Base-by-base conservation (phyloP, 2,113 vertebrate species). In the Brachyistius frenatus region DNA sequence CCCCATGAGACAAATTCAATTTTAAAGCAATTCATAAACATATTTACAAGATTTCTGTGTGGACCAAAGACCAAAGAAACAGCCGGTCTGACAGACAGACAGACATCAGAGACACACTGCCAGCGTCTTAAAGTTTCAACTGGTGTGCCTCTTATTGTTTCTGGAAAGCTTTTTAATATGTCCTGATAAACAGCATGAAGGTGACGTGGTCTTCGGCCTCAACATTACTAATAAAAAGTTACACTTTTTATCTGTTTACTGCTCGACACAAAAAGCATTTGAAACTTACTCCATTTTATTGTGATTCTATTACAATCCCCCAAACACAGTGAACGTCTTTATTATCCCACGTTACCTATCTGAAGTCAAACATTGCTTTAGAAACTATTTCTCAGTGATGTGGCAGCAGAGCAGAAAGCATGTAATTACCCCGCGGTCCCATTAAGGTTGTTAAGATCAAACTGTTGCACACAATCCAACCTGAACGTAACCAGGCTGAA, bases 351-450 rank as follows among this genome's bases (percentile, higher is more conserved):
- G 11, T 39, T 1, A 46, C 23, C 47, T 36, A 5, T 62, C 16
- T 16, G 23, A 77, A 54, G 49, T 62, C 58, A 67, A 53, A 58
- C n/a, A 30, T 57, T 64, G 44, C 32, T 67, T 56, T 57, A 30
- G 31, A 76, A 72, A 76, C 36, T 11, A 4, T 66, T 36, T 31
- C 36, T 71, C n/a, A 47, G 62, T 53, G 30, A 76, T 47, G 53
- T 31, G 5, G 60, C 66, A 67, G 71, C 54, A 54, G 30, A 75
- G 32, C 66, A 79, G 61, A 80, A 56, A 50, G 39, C 14, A 70
- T 41, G 15, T 53, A 66, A 47, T 60, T 57, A 41, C 16, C 2
- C 8, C 5, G 1, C 23, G 23, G 46, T 46, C 33, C 76, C 32
- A 46, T 71, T 78, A 56, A 73, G 64, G 50, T 49, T 33, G 7